Evolutionary conservation across 37 sponge, comb jelly and placozoan genomes (phyloP).

Genomic region (Agelas oroides): DNA sequence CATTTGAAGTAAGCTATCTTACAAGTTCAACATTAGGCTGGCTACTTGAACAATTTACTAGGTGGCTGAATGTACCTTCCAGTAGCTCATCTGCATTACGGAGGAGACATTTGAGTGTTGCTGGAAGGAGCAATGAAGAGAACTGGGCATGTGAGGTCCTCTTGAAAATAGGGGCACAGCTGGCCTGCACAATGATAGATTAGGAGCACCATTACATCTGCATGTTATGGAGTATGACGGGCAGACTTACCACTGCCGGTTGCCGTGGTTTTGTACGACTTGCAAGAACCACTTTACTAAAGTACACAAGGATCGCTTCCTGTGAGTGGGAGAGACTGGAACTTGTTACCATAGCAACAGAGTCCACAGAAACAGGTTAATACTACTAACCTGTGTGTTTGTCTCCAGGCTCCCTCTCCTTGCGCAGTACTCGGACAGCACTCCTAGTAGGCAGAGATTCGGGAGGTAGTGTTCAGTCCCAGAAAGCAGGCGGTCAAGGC

Average conservation of each 20-base stretch:
- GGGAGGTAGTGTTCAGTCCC: neutral
- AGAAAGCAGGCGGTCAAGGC: neutral
- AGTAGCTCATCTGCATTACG: conserved; percentile 76
- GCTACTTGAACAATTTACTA: too few species aligned
- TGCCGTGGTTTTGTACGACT: conserved; percentile 23
- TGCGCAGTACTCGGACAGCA: conserved; percentile 1
- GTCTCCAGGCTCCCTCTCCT: neutral
- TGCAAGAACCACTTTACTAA: conserved; percentile 10
- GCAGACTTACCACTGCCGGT: neutral
- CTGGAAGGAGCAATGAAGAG: conserved; percentile 22
- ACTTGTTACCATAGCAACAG: neutral
- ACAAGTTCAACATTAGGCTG: too few species aligned
- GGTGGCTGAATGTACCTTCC: too few species aligned
- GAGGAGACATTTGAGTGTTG: conserved; percentile 61
- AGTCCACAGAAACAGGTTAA: neutral
- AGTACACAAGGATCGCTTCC: conserved; percentile 2
- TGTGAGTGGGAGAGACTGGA: neutral
- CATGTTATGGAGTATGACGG: too few species aligned
- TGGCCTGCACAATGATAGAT: conserved; percentile 9
- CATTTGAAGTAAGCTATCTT: too few species aligned
- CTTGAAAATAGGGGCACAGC: conserved; percentile 48
- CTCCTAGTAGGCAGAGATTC: neutral
- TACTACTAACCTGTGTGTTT: neutral
- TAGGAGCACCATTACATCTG: neutral
- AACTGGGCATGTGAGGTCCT: conserved; percentile 52